Evolutionary conservation across 2,113 vertebrate species (phyloP).

Genomic region (Heterochromis multidens): DNA sequence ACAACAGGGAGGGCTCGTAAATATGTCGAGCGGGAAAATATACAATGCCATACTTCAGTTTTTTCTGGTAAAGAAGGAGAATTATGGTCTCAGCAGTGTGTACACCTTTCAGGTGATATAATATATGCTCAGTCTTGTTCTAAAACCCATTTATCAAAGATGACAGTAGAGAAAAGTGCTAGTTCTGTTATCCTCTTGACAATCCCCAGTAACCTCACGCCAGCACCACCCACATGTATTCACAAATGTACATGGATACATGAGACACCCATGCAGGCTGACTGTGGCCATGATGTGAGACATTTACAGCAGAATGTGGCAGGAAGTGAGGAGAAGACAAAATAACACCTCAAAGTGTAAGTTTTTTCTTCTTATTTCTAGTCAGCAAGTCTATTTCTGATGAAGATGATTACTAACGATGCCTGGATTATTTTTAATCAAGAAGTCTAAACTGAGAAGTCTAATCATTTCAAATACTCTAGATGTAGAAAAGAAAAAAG

Average conservation of each 20-base stretch:
- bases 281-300: slow-evolving; percentile 9
- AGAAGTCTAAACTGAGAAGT: background rate
- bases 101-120: slow-evolving; percentile 96
- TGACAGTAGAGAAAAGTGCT: slow-evolving; percentile 81
- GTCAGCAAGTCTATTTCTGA: background rate
- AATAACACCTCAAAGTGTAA: slow-evolving; percentile 78
- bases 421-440: background rate
- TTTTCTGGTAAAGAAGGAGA: slow-evolving; percentile 87
- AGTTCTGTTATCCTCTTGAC: slow-evolving; percentile 42
- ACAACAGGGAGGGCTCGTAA: slow-evolving; percentile 95
- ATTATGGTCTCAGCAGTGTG: slow-evolving; percentile 91
- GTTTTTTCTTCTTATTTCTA: slow-evolving; percentile 2
- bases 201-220: slow-evolving; percentile 13
- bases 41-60: slow-evolving; percentile 89
- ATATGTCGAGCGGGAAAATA: slow-evolving; percentile 92
- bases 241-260: slow-evolving; percentile 8
- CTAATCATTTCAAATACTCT: background rate
- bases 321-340: slow-evolving; percentile 34
- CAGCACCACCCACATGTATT: slow-evolving; percentile 26
- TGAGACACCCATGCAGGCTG: background rate
- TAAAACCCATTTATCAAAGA: slow-evolving; percentile 85
- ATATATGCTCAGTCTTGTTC: slow-evolving; percentile 91
- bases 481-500: background rate
- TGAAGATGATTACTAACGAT: background rate
- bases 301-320: slow-evolving; percentile 39